phyloP scores from a whole-genome alignment of 2,113 vertebrate species.

The Rhinogobius similis region DNA sequence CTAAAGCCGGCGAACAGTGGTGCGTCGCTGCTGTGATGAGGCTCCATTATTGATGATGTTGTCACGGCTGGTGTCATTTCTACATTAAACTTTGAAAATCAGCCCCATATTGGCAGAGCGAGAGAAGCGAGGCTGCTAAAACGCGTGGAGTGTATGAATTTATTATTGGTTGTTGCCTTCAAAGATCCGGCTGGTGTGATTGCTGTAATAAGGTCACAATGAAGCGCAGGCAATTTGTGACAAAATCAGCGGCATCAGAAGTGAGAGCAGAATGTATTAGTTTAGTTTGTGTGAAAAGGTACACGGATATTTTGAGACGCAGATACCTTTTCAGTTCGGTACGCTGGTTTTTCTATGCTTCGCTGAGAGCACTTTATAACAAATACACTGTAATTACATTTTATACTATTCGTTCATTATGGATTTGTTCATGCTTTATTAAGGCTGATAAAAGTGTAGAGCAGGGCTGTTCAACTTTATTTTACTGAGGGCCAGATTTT shows the following conservation, averaged over 20 bases:
- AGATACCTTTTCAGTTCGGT: neutral
- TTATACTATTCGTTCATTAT: too few species aligned
- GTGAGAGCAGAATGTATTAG: neutral
- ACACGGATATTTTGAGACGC: neutral
- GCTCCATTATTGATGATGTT: slow-evolving; percentile 5
- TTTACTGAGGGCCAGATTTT: too few species aligned
- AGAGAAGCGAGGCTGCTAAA: neutral
- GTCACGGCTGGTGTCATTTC: slow-evolving; percentile 7
- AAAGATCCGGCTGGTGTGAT: slow-evolving; percentile 7
- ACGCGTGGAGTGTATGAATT: neutral
- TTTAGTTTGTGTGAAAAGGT: neutral
- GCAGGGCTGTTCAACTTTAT: too few species aligned
- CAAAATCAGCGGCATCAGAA: neutral
- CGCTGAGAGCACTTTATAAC: too few species aligned
- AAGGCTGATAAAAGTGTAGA: too few species aligned
- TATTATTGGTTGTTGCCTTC: slow-evolving; percentile 9
- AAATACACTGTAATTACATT: too few species aligned
- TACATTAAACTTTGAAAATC: slow-evolving; percentile 11
- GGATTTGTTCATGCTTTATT: too few species aligned
- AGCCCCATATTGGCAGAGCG: neutral
- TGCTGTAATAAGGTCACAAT: slow-evolving; percentile 12
- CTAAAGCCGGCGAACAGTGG: neutral
- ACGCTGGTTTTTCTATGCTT: neutral
- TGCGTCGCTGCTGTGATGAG: neutral
- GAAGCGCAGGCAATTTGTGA: slow-evolving; percentile 1